These are phyloP conservation scores for Leucosticte australis DNA, from an alignment of 2,113 vertebrate species.

Conservation along the genomic window DNA sequence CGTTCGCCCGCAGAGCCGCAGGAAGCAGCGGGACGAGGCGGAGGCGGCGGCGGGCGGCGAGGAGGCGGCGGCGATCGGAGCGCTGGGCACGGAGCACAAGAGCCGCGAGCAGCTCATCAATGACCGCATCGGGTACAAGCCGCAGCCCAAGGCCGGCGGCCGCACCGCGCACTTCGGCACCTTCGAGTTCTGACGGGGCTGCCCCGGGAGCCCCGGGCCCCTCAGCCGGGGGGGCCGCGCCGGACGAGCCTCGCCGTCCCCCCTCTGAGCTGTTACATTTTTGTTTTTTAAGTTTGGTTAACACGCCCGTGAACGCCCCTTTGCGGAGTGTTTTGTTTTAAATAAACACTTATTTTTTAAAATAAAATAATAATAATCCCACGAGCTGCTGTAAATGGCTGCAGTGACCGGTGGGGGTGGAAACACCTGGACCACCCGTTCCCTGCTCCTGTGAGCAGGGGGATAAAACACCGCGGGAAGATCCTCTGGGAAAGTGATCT, in stretches of 20 bases:
- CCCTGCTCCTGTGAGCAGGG: fast-evolving
- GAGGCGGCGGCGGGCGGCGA: conserved; percentile 79
- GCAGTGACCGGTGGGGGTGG: not conserved
- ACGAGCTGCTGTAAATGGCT: not conserved
- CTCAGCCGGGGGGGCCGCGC: not conserved
- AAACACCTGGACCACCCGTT: fast-evolving
- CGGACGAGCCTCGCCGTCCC: too few species aligned
- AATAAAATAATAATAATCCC: not conserved
- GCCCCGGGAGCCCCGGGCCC: not conserved
- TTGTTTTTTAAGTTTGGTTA: not conserved
- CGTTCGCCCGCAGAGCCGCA: conserved; percentile 77
- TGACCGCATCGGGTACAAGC: conserved; percentile 94
- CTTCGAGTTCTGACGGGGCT: conserved; percentile 77
- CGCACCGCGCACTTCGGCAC: conserved; percentile 89
- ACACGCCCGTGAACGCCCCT: not conserved
- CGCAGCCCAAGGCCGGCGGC: conserved; percentile 88
- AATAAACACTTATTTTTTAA: not conserved
- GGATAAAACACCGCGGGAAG: fast-evolving
- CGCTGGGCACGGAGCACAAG: conserved; percentile 77
- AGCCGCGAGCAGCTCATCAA: conserved; percentile 89
- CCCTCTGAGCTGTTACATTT: too few species aligned
- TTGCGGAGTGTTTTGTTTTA: not conserved
- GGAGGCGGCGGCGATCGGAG: conserved; percentile 74
- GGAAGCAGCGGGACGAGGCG: conserved; percentile 90
- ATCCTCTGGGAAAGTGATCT: too few species aligned